Percentiles rank a stretch among this genome's conserved stretches.
phyloP scores from a whole-genome alignment of 2,888 invertebrate species.

The Chalcosyrphus nemorum region DNA sequence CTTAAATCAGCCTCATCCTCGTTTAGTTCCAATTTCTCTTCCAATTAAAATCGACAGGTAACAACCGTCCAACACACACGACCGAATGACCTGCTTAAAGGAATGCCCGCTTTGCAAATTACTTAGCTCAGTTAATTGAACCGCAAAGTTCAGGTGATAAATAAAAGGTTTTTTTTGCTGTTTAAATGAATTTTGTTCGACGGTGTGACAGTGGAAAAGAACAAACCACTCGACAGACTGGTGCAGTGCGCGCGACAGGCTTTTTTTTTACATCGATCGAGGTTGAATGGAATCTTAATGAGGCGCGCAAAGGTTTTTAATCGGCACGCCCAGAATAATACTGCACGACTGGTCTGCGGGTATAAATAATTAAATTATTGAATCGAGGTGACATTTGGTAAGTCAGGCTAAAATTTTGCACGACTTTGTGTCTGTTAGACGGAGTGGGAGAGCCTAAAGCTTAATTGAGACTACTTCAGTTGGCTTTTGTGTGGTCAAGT shows the following conservation, averaged over 20 bases:
- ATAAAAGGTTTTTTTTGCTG: slow-evolving; percentile 42
- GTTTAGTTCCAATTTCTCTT: slow-evolving; percentile 45
- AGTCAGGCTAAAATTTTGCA: too few relatives aligned
- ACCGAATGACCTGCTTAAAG: slow-evolving; percentile 56
- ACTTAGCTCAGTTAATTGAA: slow-evolving; percentile 60
- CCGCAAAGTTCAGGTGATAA: slow-evolving; percentile 57
- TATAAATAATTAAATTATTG: slow-evolving; percentile 22
- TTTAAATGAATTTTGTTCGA: slow-evolving; percentile 46
- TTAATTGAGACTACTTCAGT: neutral
- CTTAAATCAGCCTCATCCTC: slow-evolving; percentile 9
- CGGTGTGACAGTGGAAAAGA: slow-evolving; percentile 37
- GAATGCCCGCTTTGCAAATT: slow-evolving; percentile 43
- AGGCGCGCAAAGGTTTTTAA: slow-evolving; percentile 52
- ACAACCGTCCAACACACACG: slow-evolving; percentile 30
- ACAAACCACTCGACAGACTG: slow-evolving; percentile 5
- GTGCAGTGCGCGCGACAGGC: slow-evolving; percentile 18
- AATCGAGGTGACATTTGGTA: slow-evolving; percentile 17
- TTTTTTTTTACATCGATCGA: slow-evolving; percentile 12
- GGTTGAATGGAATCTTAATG: slow-evolving; percentile 67
- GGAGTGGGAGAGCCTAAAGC: neutral
- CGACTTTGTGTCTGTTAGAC: too few relatives aligned
- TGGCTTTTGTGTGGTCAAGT: neutral
- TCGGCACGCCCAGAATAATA: slow-evolving; percentile 59
- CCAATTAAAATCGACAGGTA: slow-evolving; percentile 35
- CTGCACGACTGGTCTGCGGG: slow-evolving; percentile 2